phyloP scores from a whole-genome alignment of 2,888 invertebrate species.

The Hipparchia semele region DNA sequence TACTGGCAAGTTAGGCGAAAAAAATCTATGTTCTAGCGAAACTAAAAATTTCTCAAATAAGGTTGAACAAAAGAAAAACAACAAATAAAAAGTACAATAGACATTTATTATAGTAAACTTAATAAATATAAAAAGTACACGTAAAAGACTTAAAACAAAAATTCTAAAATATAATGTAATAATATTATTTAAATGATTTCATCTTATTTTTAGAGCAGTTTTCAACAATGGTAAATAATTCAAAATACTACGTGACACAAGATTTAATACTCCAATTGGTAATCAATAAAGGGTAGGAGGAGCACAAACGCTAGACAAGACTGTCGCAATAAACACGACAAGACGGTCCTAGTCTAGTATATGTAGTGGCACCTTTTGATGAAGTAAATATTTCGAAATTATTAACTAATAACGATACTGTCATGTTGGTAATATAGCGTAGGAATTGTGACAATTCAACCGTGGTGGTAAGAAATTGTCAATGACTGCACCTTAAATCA shows the following conservation, averaged over 20 bases:
- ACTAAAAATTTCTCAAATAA: constrained; percentile 30
- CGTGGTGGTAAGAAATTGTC: constrained; percentile 2
- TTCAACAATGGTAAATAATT: constrained; percentile 31
- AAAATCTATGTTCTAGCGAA: constrained; percentile 23
- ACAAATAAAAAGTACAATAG: constrained; percentile 32
- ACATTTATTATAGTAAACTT: constrained; percentile 49
- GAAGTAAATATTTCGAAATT: constrained; percentile 6
- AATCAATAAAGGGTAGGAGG: constrained; percentile 12
- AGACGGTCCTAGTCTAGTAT: background rate
- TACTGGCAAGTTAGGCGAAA: background rate
- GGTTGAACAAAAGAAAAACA: constrained; percentile 32
- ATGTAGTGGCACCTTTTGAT: background rate
- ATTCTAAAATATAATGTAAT: constrained; percentile 15
- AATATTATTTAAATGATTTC: constrained; percentile 3
- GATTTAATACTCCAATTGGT: constrained; percentile 34
- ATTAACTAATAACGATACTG: constrained; percentile 34
- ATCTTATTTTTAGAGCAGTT: constrained; percentile 13
- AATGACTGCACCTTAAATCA: background rate
- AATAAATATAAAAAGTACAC: constrained; percentile 57
- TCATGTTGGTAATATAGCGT: constrained; percentile 42
- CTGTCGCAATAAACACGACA: background rate
- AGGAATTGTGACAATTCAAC: constrained; percentile 13
- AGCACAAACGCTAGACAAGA: constrained; percentile 23
- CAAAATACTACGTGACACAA: constrained; percentile 24
- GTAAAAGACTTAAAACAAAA: constrained; percentile 40